Base-by-base conservation (phyloP, 2,888 invertebrate species). In the Tetrapedia diversipes region DNA sequence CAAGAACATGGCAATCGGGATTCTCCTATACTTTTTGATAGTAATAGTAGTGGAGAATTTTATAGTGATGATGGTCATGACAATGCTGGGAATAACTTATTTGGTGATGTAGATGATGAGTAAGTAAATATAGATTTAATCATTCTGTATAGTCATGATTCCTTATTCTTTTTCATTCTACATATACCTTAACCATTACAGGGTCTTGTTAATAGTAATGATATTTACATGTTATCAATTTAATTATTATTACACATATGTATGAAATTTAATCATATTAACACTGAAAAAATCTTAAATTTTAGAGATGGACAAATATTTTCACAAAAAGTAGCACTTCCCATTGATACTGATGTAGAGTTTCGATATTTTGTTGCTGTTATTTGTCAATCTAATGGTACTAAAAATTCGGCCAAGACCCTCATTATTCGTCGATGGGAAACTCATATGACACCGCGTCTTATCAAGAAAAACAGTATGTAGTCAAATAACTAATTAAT, bases 291-390 rank as follows among this genome's bases (percentile, higher is more conserved):
- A n/a, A n/a, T n/a, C n/a, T n/a, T 37, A 27, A 53, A 61, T 88
- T 90, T 79, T 82, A 91, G 90, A 51, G 81, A 63, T 67, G 89
- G 87, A 47, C 87, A 81, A 60, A 86, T 87, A 75, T 92, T 89
- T 79, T 93, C 94, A 1, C 94, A 93, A 80, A 92, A 93, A 61
- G 90, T 96, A 43, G 92, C 92, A 77, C 93, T 97, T 86, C 96
- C 96, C 1, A 93, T 94, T 69, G 94, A 95, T 77, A 92, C 93
- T 84, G 94, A 94, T 80, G 93, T 97, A 11, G 93, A 94, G 51
- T 97, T 95, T 90, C 94, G 98, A 41, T 98, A 96, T 91, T 95
- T 95, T 82, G 93, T 97, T 75, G 96, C 96, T 89, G 93, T 95
- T 54, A 88, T 95, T 19, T 94, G 95, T 88, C 95, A 95, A 75